phyloP scores from a whole-genome alignment of 2,888 invertebrate genomes.

The Vanessa cardui region DNA sequence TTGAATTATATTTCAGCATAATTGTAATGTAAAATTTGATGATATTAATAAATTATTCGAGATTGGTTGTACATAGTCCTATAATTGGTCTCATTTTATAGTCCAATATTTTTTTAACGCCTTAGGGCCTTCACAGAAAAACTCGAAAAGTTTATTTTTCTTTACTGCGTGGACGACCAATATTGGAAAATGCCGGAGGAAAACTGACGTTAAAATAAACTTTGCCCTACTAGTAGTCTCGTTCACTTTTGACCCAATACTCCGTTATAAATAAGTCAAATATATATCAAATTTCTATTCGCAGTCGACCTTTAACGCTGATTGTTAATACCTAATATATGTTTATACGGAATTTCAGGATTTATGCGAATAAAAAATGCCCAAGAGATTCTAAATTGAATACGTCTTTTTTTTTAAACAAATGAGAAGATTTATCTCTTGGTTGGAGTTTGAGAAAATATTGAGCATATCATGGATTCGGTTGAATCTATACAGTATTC shows the following conservation, averaged over 20 bases:
- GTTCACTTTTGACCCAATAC: conserved; percentile 29
- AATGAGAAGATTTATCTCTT: too few species aligned
- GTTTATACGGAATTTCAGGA: neutral
- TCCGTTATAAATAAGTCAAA: conserved; percentile 21
- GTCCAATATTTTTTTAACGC: neutral
- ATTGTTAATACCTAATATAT: conserved; percentile 15
- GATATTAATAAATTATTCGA: too few species aligned
- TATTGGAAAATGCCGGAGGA: conserved; percentile 36
- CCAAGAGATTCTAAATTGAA: too few species aligned
- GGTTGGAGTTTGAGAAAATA: too few species aligned
- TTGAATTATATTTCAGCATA: too few species aligned
- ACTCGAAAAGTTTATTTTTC: conserved; percentile 27
- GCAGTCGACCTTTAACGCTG: conserved; percentile 28
- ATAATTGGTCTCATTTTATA: neutral
- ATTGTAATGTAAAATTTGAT: too few species aligned
- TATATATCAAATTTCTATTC: conserved; percentile 27
- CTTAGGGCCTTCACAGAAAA: conserved; percentile 4
- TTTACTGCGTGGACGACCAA: conserved; percentile 27
- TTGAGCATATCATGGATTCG: too few species aligned
- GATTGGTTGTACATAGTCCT: neutral
- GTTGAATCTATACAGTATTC: too few species aligned
- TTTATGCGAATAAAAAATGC: too few species aligned
- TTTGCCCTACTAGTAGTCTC: conserved; percentile 23
- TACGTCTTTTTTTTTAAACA: too few species aligned
- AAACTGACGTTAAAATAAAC: conserved; percentile 37